These are phyloP conservation scores for Cinclus cinclus DNA, from an alignment of 2,113 vertebrate genomes.

Conservation along the genomic window DNA sequence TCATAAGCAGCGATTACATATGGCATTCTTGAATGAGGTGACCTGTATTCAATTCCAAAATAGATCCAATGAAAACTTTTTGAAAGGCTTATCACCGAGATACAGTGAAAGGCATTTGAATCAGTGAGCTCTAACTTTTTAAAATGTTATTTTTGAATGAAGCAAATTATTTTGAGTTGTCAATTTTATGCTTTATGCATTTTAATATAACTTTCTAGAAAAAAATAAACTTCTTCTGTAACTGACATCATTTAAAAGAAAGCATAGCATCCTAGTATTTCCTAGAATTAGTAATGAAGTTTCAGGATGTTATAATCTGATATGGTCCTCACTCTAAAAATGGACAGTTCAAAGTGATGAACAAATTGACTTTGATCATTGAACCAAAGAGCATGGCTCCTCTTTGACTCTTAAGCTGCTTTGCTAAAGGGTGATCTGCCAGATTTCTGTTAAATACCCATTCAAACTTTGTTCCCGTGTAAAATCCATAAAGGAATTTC, in stretches of 20 bases:
- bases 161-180: not conserved
- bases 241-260: not conserved
- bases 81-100: not conserved
- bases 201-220: not conserved
- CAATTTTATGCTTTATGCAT: not conserved
- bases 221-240: not conserved
- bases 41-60: not conserved
- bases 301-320: not conserved
- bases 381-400: not conserved
- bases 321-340: not conserved
- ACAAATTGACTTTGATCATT: not conserved
- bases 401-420: slow-evolving; percentile 19
- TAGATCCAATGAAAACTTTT: not conserved
- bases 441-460: not conserved
- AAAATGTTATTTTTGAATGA: not conserved
- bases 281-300: not conserved
- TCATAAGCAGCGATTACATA: not conserved
- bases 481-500: slow-evolving; percentile 53
- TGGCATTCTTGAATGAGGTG: not conserved
- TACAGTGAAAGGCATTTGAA: not conserved
- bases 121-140: not conserved
- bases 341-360: not conserved
- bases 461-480: slow-evolving; percentile 22
- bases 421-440: not conserved
- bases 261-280: not conserved